Conservation (phyloP, 2,888 invertebrate genomes). For the Caenorhabditis sp. region DNA sequence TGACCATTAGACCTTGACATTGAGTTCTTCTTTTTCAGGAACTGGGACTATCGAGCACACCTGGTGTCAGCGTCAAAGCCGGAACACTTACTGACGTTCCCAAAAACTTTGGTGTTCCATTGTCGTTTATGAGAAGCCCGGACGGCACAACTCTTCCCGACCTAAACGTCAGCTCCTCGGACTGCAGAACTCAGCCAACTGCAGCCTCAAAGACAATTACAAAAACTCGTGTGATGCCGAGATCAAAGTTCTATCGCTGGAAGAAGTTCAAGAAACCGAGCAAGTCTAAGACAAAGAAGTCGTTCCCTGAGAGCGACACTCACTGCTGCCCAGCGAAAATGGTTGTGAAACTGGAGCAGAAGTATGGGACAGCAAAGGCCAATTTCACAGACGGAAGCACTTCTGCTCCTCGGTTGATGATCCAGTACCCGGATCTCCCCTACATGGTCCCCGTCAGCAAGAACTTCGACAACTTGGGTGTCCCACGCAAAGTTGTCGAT, state of each 20-base stretch:
- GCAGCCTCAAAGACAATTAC: neutral
- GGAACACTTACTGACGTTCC: neutral
- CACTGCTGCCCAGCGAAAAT: slow-evolving; percentile 3
- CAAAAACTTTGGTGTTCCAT: neutral
- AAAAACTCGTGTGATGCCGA: neutral
- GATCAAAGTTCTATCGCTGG: neutral
- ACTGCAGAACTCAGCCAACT: neutral
- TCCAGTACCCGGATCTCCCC: slow-evolving; percentile 34
- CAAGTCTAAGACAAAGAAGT: neutral
- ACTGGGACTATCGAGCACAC: neutral
- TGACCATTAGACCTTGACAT: no score
- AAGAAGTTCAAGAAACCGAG: neutral
- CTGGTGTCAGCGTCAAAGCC: neutral
- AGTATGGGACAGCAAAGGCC: slow-evolving; percentile 4
- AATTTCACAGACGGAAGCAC: neutral
- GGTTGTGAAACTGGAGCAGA: neutral
- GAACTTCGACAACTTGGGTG: slow-evolving; percentile 20
- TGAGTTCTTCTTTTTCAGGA: neutral
- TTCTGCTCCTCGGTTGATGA: slow-evolving; percentile 12
- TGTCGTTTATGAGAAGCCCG: neutral
- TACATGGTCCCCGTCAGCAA: slow-evolving; percentile 18
- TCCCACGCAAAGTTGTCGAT: slow-evolving; percentile 27
- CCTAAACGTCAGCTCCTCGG: neutral
- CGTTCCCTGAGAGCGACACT: neutral
- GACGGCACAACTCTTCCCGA: slow-evolving; percentile 2